These are phyloP conservation scores for Gymnocephalus cernua DNA, from an alignment of 2,113 vertebrate genomes.

Conservation along the genomic window DNA sequence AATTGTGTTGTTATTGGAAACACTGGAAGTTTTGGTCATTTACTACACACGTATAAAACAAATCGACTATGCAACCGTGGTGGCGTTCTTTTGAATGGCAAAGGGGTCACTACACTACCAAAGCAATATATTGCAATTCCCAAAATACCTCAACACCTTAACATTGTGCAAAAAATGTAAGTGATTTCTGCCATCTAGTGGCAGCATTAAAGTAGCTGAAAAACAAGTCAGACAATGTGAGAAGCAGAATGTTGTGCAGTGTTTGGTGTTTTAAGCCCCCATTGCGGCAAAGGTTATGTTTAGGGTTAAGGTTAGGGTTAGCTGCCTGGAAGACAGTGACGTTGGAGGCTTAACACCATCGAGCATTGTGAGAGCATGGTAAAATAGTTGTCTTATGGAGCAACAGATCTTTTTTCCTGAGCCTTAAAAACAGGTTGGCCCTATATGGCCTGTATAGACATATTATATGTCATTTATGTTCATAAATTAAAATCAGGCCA, in stretches of 20 bases:
- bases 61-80: too few relatives aligned
- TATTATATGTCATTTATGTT: not conserved
- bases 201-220: not conserved
- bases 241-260: not conserved
- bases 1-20: too few relatives aligned
- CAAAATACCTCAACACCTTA: not conserved
- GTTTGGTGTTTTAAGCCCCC: too few relatives aligned
- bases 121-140: too few relatives aligned
- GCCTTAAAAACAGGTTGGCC: not conserved
- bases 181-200: slow-evolving; percentile 9
- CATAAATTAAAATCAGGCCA: not conserved
- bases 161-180: not conserved
- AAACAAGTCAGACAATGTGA: not conserved
- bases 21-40: too few relatives aligned
- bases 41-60: too few relatives aligned
- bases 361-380: not conserved
- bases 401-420: not conserved
- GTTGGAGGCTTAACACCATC: too few relatives aligned
- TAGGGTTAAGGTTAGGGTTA: too few relatives aligned
- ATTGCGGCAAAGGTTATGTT: too few relatives aligned
- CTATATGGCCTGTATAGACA: not conserved
- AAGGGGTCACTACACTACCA: too few relatives aligned
- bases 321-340: too few relatives aligned
- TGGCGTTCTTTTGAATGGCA: too few relatives aligned
- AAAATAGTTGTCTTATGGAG: not conserved